Conservation (phyloP, 2,888 invertebrate species). For the Oxystoma pomonae region DNA sequence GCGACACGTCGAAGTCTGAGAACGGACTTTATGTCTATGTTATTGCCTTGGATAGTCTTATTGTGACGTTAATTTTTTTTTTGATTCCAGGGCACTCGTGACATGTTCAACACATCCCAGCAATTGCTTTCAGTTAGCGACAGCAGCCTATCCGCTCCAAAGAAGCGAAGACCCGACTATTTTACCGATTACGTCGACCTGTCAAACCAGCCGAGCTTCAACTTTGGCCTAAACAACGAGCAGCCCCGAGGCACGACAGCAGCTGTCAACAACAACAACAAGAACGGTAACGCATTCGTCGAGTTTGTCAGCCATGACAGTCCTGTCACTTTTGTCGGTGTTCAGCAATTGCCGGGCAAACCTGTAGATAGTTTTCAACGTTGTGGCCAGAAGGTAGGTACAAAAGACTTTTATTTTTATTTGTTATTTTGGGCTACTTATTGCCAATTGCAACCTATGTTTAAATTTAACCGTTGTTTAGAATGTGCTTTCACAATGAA, state of each 20-base stretch:
- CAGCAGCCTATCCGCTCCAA: slow-evolving; percentile 39
- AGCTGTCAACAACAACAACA: not conserved
- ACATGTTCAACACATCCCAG: slow-evolving; percentile 76
- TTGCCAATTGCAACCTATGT: no score
- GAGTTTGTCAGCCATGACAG: slow-evolving; percentile 7
- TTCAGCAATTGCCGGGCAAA: slow-evolving; percentile 65
- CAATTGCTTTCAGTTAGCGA: slow-evolving; percentile 54
- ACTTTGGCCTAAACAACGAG: slow-evolving; percentile 35
- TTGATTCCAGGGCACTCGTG: slow-evolving; percentile 71
- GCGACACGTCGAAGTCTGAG: no score
- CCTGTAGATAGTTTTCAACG: slow-evolving; percentile 61
- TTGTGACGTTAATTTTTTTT: no score
- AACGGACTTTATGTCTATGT: no score
- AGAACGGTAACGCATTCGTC: not conserved
- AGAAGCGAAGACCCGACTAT: slow-evolving; percentile 42
- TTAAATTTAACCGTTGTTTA: no score
- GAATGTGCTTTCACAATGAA: not conserved
- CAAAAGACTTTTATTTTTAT: no score
- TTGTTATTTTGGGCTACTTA: no score
- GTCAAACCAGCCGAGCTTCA: not conserved
- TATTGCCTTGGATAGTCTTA: no score
- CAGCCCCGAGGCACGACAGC: not conserved
- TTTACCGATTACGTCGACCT: slow-evolving; percentile 4
- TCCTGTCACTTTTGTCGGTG: slow-evolving; percentile 27
- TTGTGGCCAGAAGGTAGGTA: slow-evolving; percentile 60